These are phyloP conservation scores for Bungarus multicinctus DNA, from an alignment of 2,113 vertebrate genomes.

Conservation along the genomic window DNA sequence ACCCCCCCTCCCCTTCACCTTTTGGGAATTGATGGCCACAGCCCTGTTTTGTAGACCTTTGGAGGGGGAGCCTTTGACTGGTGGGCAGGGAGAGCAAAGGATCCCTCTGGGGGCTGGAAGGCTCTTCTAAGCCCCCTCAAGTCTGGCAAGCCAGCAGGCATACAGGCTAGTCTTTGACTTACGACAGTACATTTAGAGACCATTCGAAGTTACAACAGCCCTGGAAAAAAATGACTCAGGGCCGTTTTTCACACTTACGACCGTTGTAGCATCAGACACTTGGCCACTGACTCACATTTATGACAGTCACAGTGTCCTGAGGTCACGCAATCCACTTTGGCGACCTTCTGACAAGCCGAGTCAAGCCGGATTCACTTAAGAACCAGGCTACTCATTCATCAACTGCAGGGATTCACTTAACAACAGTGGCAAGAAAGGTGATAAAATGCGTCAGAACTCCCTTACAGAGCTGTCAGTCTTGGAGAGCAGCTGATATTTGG, in stretches of 20 bases:
- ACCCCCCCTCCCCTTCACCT: background rate
- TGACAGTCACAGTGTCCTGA: no score
- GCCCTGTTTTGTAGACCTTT: background rate
- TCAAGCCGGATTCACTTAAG: background rate
- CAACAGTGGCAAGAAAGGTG: background rate
- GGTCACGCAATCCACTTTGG: background rate
- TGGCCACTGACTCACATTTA: background rate
- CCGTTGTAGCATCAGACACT: accelerated
- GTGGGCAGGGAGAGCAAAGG: background rate
- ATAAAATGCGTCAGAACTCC: background rate
- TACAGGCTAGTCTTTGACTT: background rate
- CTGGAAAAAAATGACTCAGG: background rate
- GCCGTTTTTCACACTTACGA: background rate
- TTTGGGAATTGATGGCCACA: background rate
- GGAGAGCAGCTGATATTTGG: background rate
- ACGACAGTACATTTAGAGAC: background rate
- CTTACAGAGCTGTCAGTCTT: background rate
- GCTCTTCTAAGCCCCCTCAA: background rate
- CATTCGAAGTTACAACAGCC: background rate
- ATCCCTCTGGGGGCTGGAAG: background rate
- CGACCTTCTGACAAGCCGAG: background rate
- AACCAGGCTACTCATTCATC: background rate
- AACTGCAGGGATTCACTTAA: background rate
- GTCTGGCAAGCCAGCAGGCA: background rate
- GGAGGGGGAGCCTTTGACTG: background rate